Conservation (phyloP, 2,888 invertebrate species). For the Drosophila planitibia region DNA sequence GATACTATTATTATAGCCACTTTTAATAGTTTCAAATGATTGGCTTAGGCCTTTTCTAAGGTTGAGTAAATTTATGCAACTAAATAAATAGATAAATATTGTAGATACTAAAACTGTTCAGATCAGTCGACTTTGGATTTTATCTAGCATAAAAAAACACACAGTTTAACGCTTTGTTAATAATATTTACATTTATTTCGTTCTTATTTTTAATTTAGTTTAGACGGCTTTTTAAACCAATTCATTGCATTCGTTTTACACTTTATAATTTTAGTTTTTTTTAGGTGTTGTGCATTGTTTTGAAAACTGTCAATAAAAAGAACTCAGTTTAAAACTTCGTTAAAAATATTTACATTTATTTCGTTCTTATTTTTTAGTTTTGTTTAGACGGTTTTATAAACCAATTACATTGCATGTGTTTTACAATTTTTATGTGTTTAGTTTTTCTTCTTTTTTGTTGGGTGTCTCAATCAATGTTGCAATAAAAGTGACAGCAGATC, state of each 20-base stretch:
- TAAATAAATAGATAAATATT: too few relatives aligned
- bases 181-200: slow-evolving; percentile 79
- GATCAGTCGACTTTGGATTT: neutral
- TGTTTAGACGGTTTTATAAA: slow-evolving; percentile 62
- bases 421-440: slow-evolving; percentile 66
- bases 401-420: slow-evolving; percentile 52
- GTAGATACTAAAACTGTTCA: neutral
- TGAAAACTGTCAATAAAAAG: neutral
- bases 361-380: slow-evolving; percentile 38
- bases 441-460: neutral
- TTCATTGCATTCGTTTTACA: slow-evolving; percentile 52
- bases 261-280: slow-evolving; percentile 45
- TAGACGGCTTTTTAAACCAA: slow-evolving; percentile 68
- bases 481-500: slow-evolving; percentile 7
- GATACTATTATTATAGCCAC: too few relatives aligned
- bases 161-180: slow-evolving; percentile 19
- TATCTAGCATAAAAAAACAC: neutral
- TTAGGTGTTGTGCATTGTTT: neutral
- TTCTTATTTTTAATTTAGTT: slow-evolving; percentile 12
- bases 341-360: slow-evolving; percentile 78
- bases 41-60: too few relatives aligned
- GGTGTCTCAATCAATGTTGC: slow-evolving; percentile 26
- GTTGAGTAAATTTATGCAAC: too few relatives aligned
- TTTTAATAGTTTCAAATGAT: too few relatives aligned
- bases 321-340: neutral